Evolutionary conservation across 2,113 vertebrate genomes (phyloP), one percentile per base, ranked within the genome.

Genomic region (Microcebus jonahi): DNA sequence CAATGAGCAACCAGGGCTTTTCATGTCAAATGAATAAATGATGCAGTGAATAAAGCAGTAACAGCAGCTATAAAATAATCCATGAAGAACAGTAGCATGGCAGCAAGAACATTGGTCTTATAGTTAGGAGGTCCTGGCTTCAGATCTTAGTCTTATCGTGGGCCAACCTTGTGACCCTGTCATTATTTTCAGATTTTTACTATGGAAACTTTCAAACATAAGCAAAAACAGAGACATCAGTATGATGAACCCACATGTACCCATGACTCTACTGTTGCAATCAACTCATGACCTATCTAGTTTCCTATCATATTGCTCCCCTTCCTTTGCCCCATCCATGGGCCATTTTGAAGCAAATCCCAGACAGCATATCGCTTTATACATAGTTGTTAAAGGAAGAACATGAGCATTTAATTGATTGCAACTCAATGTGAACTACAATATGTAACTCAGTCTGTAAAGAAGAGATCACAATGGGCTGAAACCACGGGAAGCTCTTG

Each of bases 21-120:
- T 88, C 76, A 20, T 94, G 94, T 96, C 91, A 90, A 48, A 70
- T 85, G 85, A 96, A 92, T 94, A 90, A 88, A 92, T 67, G 90
- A 63, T 75, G 48, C 76, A 36, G 34, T 45, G 57, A 50, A 76
- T 70, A 71, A 71, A 55, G 57, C 88, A 83, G 76, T 7, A 48
- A 65, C 18, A 36, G 65, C 31, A 57, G 53, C 61, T 65, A 9
- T 48, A 73, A 65, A 93, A 71, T 48, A 81, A 90, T 80, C n/a
- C 57, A 45, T 48, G 84, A 8, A 90, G 83, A 94, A 65, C 39
- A 39, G 8, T 23, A 83, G 50, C 55, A 45, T 42, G 85, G 67
- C 55, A 53, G 50, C 50, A 65, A 50, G 45, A 83, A 45, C 48
- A 3, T 39, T 25, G 77, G 59, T 77, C 70, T 84, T 55, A 57